A percentile compares a stretch with the other conserved stretches of the same genome.
Evolutionary conservation across 2,113 vertebrate genomes (phyloP).

Genomic region (Reinhardtius hippoglossoides): DNA sequence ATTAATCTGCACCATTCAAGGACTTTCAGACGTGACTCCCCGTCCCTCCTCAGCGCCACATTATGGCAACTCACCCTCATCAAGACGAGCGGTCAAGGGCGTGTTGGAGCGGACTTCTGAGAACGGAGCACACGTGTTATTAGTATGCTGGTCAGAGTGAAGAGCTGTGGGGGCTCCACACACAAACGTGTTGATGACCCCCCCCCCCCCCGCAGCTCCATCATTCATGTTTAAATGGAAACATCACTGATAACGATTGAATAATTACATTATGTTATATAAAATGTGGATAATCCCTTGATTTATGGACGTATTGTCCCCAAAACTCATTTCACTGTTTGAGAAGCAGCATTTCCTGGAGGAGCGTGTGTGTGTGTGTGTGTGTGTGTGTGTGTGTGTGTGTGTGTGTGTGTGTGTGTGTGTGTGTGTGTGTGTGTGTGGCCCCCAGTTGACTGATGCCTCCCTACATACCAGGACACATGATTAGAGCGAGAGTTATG

Average conservation of each 20-base stretch:
- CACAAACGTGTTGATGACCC: conserved; percentile 53
- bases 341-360: conserved; percentile 13
- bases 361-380: conserved; percentile 14
- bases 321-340: conserved; percentile 37
- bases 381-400: not conserved
- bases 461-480: conserved; percentile 39
- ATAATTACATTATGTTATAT: conserved; percentile 53
- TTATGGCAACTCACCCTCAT: conserved; percentile 50
- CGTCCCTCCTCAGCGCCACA: conserved; percentile 50
- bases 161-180: conserved; percentile 16
- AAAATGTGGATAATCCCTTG: conserved; percentile 31
- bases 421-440: not conserved
- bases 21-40: conserved; percentile 35
- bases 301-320: conserved; percentile 48
- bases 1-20: conserved; percentile 51
- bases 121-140: conserved; percentile 41
- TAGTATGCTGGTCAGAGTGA: conserved; percentile 48
- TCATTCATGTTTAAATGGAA: conserved; percentile 58
- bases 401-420: no score
- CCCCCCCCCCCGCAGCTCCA: conserved; percentile 13
- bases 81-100: conserved; percentile 55
- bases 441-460: conserved; percentile 48
- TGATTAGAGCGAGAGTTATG: conserved; percentile 71
- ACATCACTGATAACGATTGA: conserved; percentile 57
- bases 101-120: conserved; percentile 27